These are phyloP conservation scores for Tolypeutes matacus DNA, from an alignment of 2,797 vertebrate genomes.

Conservation along the genomic window DNA sequence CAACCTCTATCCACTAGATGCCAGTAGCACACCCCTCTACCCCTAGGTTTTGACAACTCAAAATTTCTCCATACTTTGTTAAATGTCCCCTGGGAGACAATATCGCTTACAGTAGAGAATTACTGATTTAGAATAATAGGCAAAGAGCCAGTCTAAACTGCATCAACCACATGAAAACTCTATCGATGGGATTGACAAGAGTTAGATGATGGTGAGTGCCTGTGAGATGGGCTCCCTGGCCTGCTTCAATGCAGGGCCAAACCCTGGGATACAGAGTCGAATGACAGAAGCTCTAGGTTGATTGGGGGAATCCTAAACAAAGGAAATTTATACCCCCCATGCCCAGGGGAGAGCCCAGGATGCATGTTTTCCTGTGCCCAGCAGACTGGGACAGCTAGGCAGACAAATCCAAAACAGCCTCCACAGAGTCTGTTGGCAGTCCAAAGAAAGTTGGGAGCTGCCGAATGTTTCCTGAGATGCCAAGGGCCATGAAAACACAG, in stretches of 20 bases:
- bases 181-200: too few species aligned
- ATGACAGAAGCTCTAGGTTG: background rate
- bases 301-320: background rate
- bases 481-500: too few species aligned
- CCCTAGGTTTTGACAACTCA: background rate
- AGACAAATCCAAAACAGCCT: background rate
- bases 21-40: background rate
- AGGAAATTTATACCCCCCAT: background rate
- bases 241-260: background rate
- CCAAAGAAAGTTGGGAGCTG: background rate
- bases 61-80: background rate
- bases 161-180: too few species aligned
- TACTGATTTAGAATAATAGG: background rate
- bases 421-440: background rate
- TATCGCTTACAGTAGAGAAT: background rate
- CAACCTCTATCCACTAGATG: background rate
- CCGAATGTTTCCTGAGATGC: background rate
- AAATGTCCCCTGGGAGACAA: background rate
- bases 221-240: background rate
- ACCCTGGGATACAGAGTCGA: background rate
- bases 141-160: too few species aligned
- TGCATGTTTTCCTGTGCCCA: background rate
- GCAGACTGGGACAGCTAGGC: background rate
- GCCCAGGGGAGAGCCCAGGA: background rate
- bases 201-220: background rate